These are phyloP conservation scores for Cheilosia urbana DNA, from an alignment of 2,888 invertebrate species.

Conservation along the genomic window DNA sequence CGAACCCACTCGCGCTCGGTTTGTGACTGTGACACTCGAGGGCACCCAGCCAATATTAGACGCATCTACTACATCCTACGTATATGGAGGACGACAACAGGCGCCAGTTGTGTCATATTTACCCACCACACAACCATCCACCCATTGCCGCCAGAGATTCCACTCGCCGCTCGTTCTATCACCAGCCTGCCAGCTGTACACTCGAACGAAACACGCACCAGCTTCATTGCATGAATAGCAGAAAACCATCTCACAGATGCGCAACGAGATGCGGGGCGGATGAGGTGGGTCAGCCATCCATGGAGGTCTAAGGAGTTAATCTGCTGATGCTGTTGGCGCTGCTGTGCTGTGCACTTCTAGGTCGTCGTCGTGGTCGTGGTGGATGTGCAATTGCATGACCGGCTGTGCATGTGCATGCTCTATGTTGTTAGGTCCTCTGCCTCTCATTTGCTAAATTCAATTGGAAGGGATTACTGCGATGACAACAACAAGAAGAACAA, in stretches of 20 bases:
- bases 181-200: constrained; percentile 26
- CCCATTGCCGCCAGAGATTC: constrained; percentile 24
- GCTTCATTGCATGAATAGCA: constrained; percentile 42
- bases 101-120: constrained; percentile 76
- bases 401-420: constrained; percentile 45
- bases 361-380: constrained; percentile 16
- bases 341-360: constrained; percentile 50
- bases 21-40: constrained; percentile 75
- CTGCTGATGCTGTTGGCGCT: constrained; percentile 73
- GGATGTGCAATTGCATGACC: constrained; percentile 42
- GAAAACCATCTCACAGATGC: constrained; percentile 45
- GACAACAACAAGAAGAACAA: constrained; percentile 67
- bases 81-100: constrained; percentile 64
- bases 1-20: constrained; percentile 65
- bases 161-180: constrained; percentile 5
- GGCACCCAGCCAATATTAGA: constrained; percentile 75
- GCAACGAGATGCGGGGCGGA: constrained; percentile 15
- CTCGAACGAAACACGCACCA: constrained; percentile 61
- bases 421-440: constrained; percentile 61
- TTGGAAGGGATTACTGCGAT: constrained; percentile 68
- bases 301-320: constrained; percentile 74
- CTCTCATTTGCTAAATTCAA: constrained; percentile 73
- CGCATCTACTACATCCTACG: constrained; percentile 63
- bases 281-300: constrained; percentile 58
- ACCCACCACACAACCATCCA: constrained; percentile 65